These are phyloP conservation scores for Apis florea DNA, from an alignment of 1,140 invertebrate genomes.

Conservation along the genomic window DNA sequence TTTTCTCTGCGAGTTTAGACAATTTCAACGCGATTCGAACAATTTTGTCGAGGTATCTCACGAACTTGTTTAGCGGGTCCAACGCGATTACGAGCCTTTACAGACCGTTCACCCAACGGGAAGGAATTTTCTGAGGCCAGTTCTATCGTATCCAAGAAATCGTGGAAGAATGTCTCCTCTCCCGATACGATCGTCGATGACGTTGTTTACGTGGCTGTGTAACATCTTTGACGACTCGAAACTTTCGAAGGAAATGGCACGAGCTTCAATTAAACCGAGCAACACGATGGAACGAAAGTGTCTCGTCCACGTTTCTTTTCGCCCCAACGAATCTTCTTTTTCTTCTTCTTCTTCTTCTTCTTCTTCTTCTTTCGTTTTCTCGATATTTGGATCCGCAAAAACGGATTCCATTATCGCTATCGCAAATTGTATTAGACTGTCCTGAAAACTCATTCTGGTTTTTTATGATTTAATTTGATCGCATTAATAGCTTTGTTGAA, in stretches of 20 bases:
- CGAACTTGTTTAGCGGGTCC: background rate
- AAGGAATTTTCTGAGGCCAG: background rate
- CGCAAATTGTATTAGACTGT: too few species aligned
- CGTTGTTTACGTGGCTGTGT: conserved; percentile 15
- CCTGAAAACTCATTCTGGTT: too few species aligned
- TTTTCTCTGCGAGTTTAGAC: background rate
- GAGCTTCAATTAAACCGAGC: conserved; percentile 10
- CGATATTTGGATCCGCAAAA: background rate
- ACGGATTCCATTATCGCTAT: too few species aligned
- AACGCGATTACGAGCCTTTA: background rate
- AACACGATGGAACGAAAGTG: background rate
- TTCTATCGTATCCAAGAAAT: background rate
- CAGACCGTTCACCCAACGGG: background rate
- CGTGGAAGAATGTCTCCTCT: background rate
- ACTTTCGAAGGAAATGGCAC: background rate
- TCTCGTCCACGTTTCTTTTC: background rate
- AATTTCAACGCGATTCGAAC: background rate
- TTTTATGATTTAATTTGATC: too few species aligned
- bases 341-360: background rate
- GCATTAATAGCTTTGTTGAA: too few species aligned
- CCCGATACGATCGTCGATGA: background rate
- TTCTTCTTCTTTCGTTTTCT: background rate
- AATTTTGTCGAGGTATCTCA: too few species aligned
- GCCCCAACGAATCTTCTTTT: background rate
- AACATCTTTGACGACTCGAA: background rate